phyloP scores from a whole-genome alignment of 2,888 invertebrate genomes.

The Pocota personata region DNA sequence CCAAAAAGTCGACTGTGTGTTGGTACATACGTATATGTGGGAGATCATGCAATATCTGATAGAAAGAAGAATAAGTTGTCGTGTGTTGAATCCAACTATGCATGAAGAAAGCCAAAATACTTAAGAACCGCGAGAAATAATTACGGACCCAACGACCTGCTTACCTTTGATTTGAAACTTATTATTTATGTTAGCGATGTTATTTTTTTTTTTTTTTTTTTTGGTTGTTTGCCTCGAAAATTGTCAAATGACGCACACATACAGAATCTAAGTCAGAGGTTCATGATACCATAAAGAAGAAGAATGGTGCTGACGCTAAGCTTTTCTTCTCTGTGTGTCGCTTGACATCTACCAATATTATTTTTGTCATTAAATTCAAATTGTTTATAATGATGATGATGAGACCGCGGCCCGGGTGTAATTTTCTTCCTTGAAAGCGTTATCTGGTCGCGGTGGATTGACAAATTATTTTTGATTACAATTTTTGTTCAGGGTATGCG shows the following conservation, averaged over 20 bases:
- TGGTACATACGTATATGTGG: too few species aligned
- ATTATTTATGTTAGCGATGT: slow-evolving; percentile 23
- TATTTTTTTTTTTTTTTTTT: neutral
- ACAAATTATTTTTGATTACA: slow-evolving; percentile 71
- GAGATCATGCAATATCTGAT: neutral
- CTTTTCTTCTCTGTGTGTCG: slow-evolving; percentile 21
- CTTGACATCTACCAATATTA: slow-evolving; percentile 59
- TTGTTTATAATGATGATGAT: slow-evolving; percentile 72
- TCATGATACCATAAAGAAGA: slow-evolving; percentile 7
- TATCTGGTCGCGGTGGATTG: slow-evolving; percentile 25
- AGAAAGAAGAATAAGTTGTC: neutral
- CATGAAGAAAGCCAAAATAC: slow-evolving; percentile 36
- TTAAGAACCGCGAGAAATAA: slow-evolving; percentile 18
- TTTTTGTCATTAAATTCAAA: slow-evolving; percentile 72
- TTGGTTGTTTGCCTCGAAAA: slow-evolving; percentile 23
- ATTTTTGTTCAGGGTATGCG: slow-evolving; percentile 39
- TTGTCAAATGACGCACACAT: slow-evolving; percentile 17
- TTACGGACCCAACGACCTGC: slow-evolving; percentile 59
- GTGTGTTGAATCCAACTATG: slow-evolving; percentile 21
- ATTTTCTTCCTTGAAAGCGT: slow-evolving; percentile 35
- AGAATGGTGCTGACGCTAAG: slow-evolving; percentile 10
- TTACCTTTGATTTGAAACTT: slow-evolving; percentile 60
- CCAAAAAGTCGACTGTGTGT: neutral
- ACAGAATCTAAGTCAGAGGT: neutral
- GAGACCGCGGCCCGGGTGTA: slow-evolving; percentile 17